A percentile compares a stretch with the other conserved stretches of the same genome.
These are phyloP conservation scores for Athalia rosae DNA, from an alignment of 2,888 invertebrate species.

Conservation along the genomic window DNA sequence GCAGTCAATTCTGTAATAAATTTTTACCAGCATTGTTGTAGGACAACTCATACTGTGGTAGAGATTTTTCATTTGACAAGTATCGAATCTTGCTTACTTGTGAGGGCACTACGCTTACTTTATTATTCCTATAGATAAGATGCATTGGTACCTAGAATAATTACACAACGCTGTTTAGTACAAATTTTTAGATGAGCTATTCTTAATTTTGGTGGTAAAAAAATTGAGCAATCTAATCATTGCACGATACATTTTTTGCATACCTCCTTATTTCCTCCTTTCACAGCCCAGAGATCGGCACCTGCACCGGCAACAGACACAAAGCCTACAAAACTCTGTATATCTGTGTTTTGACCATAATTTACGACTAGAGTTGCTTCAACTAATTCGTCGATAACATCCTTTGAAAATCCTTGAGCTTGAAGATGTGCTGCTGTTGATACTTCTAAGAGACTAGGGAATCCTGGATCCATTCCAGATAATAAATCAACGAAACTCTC, in stretches of 20 bases:
- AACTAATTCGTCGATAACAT: conserved; percentile 77
- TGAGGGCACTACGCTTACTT: conserved; percentile 58
- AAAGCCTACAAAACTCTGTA: conserved; percentile 75
- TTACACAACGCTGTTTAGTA: neutral
- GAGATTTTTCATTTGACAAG: conserved; percentile 46
- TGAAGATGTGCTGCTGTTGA: conserved; percentile 70
- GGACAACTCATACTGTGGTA: conserved; percentile 61
- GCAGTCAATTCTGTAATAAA: conserved; percentile 9
- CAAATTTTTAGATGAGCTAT: neutral
- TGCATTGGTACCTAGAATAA: conserved; percentile 64
- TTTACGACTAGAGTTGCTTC: conserved; percentile 76
- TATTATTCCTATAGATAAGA: conserved; percentile 62
- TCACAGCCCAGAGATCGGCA: conserved; percentile 76
- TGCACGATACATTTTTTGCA: neutral
- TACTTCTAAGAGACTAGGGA: conserved; percentile 73
- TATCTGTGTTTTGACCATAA: conserved; percentile 77
- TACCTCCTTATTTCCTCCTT: conserved; percentile 77
- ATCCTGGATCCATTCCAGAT: conserved; percentile 74
- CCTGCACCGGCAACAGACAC: conserved; percentile 76
- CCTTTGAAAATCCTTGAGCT: conserved; percentile 72
- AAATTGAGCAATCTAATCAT: neutral
- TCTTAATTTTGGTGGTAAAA: neutral
- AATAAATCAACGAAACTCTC: conserved; percentile 75
- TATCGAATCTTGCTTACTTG: conserved; percentile 62
- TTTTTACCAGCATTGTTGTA: conserved; percentile 58